phyloP scores from a whole-genome alignment of 2,888 invertebrate genomes.

The Protophormia terraenovae region DNA sequence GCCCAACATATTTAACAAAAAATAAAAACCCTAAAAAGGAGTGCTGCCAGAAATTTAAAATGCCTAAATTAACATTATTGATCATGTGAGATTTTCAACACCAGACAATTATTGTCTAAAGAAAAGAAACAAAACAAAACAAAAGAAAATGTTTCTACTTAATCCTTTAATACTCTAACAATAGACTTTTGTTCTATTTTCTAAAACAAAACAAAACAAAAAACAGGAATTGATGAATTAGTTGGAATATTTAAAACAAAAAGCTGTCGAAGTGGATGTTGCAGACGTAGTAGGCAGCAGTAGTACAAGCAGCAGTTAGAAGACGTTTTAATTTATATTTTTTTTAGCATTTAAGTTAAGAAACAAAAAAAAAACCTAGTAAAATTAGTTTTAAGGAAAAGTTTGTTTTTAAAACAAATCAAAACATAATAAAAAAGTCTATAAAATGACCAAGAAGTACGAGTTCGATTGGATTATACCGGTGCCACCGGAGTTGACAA shows the following conservation, averaged over 20 bases:
- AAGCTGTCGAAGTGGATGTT: background rate
- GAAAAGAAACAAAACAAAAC: background rate
- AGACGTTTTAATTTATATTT: conserved; percentile 5
- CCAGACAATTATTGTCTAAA: background rate
- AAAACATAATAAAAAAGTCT: background rate
- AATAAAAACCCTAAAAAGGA: background rate
- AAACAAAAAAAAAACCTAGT: too few relatives aligned
- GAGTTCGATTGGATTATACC: conserved; percentile 99
- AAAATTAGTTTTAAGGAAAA: too few relatives aligned
- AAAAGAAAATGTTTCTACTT: conserved; percentile 48
- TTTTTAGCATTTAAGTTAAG: conserved; percentile 20
- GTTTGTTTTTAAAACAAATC: conserved; percentile 28
- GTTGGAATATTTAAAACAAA: background rate
- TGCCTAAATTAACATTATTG: background rate
- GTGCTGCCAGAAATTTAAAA: conserved; percentile 35
- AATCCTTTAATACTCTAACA: conserved; percentile 43
- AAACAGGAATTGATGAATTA: conserved; percentile 23
- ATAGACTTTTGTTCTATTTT: background rate
- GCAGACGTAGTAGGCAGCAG: background rate
- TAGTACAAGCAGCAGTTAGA: background rate
- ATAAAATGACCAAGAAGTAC: conserved; percentile 97
- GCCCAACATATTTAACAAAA: background rate
- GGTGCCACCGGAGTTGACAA: conserved; percentile 90
- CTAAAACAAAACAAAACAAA: background rate
- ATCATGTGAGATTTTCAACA: background rate